A percentile compares a stretch with the other conserved stretches of the same genome.
These are phyloP conservation scores for Nephotettix cincticeps DNA, from an alignment of 1,140 invertebrate species.

Conservation along the genomic window DNA sequence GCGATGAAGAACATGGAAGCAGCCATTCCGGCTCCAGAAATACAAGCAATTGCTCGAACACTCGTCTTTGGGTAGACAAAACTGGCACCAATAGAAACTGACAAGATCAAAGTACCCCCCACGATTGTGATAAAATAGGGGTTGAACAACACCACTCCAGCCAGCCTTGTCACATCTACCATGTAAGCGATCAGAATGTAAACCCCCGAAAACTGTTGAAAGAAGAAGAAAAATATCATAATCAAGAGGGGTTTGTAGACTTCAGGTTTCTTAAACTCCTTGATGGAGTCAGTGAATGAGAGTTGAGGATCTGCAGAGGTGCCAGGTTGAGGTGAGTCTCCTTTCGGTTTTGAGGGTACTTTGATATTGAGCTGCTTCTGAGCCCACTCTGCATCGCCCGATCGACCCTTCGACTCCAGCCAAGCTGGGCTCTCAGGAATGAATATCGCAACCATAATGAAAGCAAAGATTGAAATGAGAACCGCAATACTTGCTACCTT, in stretches of 20 bases:
- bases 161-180: constrained; percentile 55
- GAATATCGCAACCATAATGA: constrained; percentile 42
- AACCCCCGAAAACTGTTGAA: constrained; percentile 59
- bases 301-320: not conserved
- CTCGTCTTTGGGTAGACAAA: constrained; percentile 56
- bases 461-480: constrained; percentile 44
- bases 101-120: constrained; percentile 54
- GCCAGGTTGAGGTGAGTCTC: not conserved
- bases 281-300: constrained; percentile 23
- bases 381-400: constrained; percentile 37
- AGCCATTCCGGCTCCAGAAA: constrained; percentile 57
- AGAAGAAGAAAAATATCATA: constrained; percentile 51
- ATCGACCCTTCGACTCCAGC: constrained; percentile 40
- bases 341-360: constrained; percentile 16
- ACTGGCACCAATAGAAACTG: constrained; percentile 51
- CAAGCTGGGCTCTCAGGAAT: constrained; percentile 60
- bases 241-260: constrained; percentile 53
- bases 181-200: constrained; percentile 71
- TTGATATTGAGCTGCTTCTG: constrained; percentile 33
- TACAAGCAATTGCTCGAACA: constrained; percentile 51
- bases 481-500: constrained; percentile 50
- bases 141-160: constrained; percentile 49
- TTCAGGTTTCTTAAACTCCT: constrained; percentile 37
- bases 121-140: constrained; percentile 46
- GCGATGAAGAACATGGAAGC: constrained; percentile 54